Base-by-base conservation (phyloP, 2,113 vertebrate species). In the Sebastes fasciatus region DNA sequence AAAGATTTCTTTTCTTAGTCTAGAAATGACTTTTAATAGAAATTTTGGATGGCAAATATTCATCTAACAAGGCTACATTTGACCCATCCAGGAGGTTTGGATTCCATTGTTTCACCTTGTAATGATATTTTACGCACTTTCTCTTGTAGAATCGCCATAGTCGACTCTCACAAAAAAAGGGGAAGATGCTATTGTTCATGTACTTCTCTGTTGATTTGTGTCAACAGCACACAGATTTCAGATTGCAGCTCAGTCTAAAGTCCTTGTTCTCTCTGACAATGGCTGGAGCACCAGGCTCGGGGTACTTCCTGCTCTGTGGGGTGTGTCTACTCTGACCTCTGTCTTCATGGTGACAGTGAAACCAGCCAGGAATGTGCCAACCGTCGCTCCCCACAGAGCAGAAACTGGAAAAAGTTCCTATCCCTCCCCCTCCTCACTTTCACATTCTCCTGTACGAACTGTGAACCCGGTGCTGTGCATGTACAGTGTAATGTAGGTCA, bases 131-230 rank as follows among this genome's bases (percentile, higher is more conserved):
- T 23, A 14, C 4, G 0, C 5, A 12, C 55, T 77, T 19, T 48
- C 62, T 77, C 26, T 67, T 5, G 1, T 11, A 68, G 54, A 48
- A 11, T 21, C 0, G 1, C 14, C 40, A 74, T 63, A 12, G 5
- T 34, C 3, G 19, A 6, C 34, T 46, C 11, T 26, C 43, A 42
- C 76, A 40, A 40, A 85, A 88, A 85, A 88, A 82, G 63, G 14
- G 68, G 90, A 90, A 86, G 79, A 65, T 69, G 71, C 61, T 21
- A 77, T 91, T 88, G 84, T 92, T 81, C 9, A 0, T 21, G 23
- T 52, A 78, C 84, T 83, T 90, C 77, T 87, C 69, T 13, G 26
- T 83, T 62, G 26, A 64, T 66, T 49, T 8, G 19, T 46, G 17
- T 49, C 42, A 79, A 86, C 13, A 17, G 43, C 19, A 1, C 48